phyloP scores from a whole-genome alignment of 2,888 invertebrate species.

The Trichopria drosophilae region DNA sequence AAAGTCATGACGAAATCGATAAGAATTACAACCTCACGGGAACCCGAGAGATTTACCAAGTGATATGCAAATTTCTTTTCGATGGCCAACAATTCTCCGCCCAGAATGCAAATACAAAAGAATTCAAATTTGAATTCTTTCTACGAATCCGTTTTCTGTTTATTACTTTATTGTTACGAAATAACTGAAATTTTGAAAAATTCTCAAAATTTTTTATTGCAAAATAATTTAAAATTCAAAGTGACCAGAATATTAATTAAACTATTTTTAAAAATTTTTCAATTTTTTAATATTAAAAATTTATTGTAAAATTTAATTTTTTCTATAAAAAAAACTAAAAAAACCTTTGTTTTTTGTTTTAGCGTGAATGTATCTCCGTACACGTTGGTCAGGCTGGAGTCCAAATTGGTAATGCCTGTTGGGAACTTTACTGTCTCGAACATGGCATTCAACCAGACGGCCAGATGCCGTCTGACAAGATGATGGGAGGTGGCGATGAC shows the following conservation, averaged over 20 bases:
- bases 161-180: no score
- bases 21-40: no score
- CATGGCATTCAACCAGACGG: conserved; percentile 92
- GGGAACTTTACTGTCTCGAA: conserved; percentile 86
- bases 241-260: not conserved
- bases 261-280: not conserved
- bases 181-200: no score
- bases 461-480: conserved; percentile 92
- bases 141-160: no score
- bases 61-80: no score
- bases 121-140: no score
- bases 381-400: conserved; percentile 83
- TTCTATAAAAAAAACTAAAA: not conserved
- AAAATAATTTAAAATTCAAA: no score
- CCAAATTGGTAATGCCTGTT: conserved; percentile 88
- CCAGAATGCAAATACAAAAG: no score
- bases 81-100: no score
- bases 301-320: not conserved
- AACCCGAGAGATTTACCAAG: no score
- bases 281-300: not conserved
- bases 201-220: no score
- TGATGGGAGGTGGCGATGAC: conserved; percentile 88
- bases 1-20: no score
- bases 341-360: conserved; percentile 43
- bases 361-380: conserved; percentile 80